A percentile compares a stretch with the other conserved stretches of the same genome.
Conservation (phyloP, 2,888 invertebrate species). For the Meiosimyza decipiens region DNA sequence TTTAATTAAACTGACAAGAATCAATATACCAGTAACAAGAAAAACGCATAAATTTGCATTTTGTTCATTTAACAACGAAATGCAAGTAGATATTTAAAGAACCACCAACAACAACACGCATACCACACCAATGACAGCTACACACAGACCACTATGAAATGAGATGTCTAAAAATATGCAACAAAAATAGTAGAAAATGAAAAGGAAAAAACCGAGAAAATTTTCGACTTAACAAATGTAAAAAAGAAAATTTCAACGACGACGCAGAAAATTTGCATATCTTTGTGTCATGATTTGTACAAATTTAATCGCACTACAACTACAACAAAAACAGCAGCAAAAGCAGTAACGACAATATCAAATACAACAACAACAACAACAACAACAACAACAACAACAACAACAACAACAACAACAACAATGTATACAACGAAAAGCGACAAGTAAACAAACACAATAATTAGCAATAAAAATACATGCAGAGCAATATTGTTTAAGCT, state of each 20-base stretch:
- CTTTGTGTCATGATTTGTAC: conserved; percentile 36
- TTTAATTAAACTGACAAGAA: conserved; percentile 36
- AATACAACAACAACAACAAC: no score
- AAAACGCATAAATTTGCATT: conserved; percentile 15
- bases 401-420: neutral
- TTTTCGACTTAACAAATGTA: neutral
- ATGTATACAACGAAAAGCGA: conserved; percentile 4
- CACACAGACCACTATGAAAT: neutral
- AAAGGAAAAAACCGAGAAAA: neutral
- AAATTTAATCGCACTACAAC: conserved; percentile 39
- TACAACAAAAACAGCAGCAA: neutral
- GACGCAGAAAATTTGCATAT: conserved; percentile 30
- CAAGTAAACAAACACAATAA: conserved; percentile 21
- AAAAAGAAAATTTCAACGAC: neutral
- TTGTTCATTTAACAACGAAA: neutral
- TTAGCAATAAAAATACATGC: neutral
- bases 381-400: conserved; percentile 12
- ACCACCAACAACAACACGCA: neutral
- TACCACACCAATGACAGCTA: neutral
- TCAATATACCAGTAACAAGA: conserved; percentile 19
- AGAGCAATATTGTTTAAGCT: neutral
- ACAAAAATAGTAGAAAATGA: neutral
- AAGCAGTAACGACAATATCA: no score
- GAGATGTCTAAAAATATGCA: conserved; percentile 5
- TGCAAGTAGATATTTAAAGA: no score